Evolutionary conservation across 92 coral and sea anemone genomes (phyloP), one percentile per base, ranked within the genome.

Genomic region (Zoanthus sociatus): DNA sequence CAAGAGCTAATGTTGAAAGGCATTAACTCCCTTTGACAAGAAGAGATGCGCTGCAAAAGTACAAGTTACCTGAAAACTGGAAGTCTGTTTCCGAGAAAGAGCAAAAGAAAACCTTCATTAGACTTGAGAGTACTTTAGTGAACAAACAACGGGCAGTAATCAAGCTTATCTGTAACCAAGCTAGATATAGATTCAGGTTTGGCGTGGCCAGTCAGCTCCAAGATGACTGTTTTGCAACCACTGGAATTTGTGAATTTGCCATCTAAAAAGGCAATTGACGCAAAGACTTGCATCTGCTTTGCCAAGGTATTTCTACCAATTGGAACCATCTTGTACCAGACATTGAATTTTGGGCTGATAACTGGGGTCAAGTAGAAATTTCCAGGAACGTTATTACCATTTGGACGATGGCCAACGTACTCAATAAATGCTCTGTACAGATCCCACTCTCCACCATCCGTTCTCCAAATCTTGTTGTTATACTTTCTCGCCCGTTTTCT

Each of bases 381-480:
- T 20, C 3, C 9, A 37, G 91, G 84, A 47, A 88, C 78, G 6
- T 79, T 54, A 7, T 45, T 68, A 0, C 82, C 91, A 20, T 88
- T 42, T 31, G 88, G 77, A 1, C 88, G 88, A 61, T 82, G 91
- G 33, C n/a, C 71, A 44, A 79, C 14, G 79, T 88, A 88, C 8
- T 88, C 83, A 0, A 74, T 1, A 61, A 88, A 88, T 0, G 91
- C 84, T 14, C 88, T 18, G 70, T 88, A 60, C 1, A 88, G 91
- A 32, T 88, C 88, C 45, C 91, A 61, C 60, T 88, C 83, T 9
- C 91, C 87, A 17, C 87, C 82, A 58, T 88, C 91, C 0, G 83
- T 71, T 14, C 9, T 44, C 55, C 55, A 74, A 32, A 74, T 74
- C 26, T 88, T 88, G 76, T 79, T 88, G 77, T 88, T 88, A 83